Conservation (phyloP, 1,140 invertebrate genomes). For the Drosophila mayri region DNA sequence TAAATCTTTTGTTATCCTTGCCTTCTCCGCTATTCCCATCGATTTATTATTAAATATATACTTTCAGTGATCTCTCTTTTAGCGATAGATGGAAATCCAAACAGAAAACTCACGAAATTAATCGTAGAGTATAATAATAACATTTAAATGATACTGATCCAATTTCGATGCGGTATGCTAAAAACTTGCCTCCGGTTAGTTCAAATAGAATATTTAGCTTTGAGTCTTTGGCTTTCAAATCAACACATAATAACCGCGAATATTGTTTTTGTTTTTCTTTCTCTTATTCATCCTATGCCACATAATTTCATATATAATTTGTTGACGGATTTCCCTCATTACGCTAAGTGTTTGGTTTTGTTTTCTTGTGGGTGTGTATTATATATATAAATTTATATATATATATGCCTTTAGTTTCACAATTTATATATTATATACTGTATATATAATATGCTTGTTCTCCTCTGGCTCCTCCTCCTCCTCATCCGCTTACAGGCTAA, state of each 20-base stretch:
- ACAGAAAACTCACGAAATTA: conserved; percentile 57
- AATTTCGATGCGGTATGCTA: conserved; percentile 52
- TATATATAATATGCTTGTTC: conserved; percentile 58
- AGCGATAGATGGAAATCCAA: conserved; percentile 47
- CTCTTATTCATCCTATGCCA: conserved; percentile 33
- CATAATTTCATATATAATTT: conserved; percentile 34
- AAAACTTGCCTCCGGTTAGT: conserved; percentile 41
- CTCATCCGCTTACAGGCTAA: conserved; percentile 66
- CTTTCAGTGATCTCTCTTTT: conserved; percentile 23
- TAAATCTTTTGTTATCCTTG: conserved; percentile 62
- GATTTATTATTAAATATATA: conserved; percentile 33
- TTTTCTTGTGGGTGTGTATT: conserved; percentile 25
- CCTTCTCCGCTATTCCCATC: conserved; percentile 12
- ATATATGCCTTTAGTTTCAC: conserved; percentile 48
- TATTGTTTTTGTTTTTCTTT: conserved; percentile 22
- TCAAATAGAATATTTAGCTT: conserved; percentile 55
- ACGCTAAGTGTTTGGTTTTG: conserved; percentile 34
- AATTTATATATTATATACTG: conserved; percentile 45
- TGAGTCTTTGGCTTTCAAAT: conserved; percentile 83
- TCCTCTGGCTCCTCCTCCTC: conserved; percentile 32
- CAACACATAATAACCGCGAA: conserved; percentile 63
- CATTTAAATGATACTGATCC: conserved; percentile 40
- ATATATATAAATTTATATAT: conserved; percentile 33
- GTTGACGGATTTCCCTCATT: conserved; percentile 36
- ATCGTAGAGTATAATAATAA: conserved; percentile 42